Conservation (phyloP, 2,888 invertebrate species). For the Cephonodes hylas region DNA sequence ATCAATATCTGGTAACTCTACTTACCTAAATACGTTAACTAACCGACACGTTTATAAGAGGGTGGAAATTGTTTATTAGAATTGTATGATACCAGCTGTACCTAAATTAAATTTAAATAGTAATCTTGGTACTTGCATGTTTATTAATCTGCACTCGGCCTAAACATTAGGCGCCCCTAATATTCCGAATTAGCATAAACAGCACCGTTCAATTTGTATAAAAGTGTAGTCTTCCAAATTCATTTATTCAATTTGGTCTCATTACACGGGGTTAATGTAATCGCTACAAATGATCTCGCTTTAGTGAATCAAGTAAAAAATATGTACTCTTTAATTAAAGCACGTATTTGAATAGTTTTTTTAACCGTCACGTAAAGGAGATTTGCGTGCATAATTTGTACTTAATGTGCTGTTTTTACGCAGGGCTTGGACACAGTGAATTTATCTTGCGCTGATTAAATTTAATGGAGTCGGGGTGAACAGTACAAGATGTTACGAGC, state of each 20-base stretch:
- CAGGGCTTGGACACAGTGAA: not conserved
- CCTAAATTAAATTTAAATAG: too few relatives aligned
- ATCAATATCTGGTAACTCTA: too few relatives aligned
- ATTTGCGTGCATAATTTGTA: not conserved
- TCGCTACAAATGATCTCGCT: not conserved
- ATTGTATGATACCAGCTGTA: too few relatives aligned
- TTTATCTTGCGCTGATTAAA: not conserved
- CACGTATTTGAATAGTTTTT: not conserved
- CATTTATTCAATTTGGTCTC: conserved; percentile 28
- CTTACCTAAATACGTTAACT: too few relatives aligned
- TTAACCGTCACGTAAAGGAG: not conserved
- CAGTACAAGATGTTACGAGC: too few relatives aligned
- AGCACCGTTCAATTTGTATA: conserved; percentile 29
- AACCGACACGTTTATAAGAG: too few relatives aligned
- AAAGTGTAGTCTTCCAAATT: conserved; percentile 29
- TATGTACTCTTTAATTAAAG: not conserved
- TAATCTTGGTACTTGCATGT: too few relatives aligned
- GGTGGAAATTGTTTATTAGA: too few relatives aligned
- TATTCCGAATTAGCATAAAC: conserved; percentile 28
- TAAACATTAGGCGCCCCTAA: conserved; percentile 26
- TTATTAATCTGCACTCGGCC: conserved; percentile 25
- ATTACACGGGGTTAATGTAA: conserved; percentile 14
- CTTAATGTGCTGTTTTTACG: not conserved
- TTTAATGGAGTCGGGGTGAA: not conserved
- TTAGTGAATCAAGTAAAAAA: not conserved